Conservation (phyloP, 2,888 invertebrate species). For the Himalopsyche anomala region DNA sequence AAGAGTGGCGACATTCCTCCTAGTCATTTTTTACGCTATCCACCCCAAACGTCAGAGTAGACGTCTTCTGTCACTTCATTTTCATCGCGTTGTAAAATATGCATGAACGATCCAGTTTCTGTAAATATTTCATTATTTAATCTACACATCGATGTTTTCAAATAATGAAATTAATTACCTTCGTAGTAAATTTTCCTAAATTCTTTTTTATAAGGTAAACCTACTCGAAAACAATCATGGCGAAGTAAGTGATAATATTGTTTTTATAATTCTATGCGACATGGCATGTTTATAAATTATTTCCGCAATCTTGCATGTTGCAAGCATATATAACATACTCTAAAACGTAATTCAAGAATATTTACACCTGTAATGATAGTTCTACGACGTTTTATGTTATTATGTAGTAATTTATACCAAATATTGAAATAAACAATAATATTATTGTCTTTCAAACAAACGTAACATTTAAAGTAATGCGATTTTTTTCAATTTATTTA, state of each 20-base stretch:
- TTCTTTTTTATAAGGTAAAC: background rate
- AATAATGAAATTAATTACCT: background rate
- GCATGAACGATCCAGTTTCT: background rate
- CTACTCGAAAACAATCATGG: conserved; percentile 31
- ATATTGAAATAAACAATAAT: too few relatives aligned
- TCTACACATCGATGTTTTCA: background rate
- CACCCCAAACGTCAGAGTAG: conserved; percentile 1
- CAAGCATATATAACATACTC: too few relatives aligned
- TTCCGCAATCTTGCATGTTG: background rate
- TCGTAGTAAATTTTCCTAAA: background rate
- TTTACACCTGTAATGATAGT: too few relatives aligned
- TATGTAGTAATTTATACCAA: too few relatives aligned
- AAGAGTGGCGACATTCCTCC: too few relatives aligned
- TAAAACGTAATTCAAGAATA: too few relatives aligned
- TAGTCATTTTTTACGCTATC: too few relatives aligned
- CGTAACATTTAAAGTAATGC: background rate
- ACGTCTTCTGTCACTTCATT: conserved; percentile 2
- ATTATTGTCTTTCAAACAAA: background rate
- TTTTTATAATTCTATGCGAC: background rate
- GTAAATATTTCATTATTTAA: background rate
- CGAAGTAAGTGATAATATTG: conserved; percentile 46
- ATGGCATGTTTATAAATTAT: background rate
- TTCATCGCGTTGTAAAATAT: conserved; percentile 3
- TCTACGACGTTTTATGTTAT: too few relatives aligned
- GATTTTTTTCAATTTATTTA: background rate